These are phyloP conservation scores for Cyprinodon brontotheroides DNA, from an alignment of 2,113 vertebrate species.

Conservation along the genomic window DNA sequence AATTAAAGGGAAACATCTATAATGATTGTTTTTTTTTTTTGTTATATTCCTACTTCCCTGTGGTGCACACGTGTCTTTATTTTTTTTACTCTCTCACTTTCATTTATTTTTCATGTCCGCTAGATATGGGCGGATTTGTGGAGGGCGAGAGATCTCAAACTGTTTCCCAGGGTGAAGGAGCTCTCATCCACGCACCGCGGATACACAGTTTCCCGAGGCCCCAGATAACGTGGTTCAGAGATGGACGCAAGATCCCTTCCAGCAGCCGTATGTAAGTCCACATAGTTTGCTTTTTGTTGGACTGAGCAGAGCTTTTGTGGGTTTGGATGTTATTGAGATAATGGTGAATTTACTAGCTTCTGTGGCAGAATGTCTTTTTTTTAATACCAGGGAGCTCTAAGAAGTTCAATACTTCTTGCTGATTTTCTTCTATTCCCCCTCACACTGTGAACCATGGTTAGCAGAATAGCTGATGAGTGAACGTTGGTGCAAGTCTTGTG, in stretches of 20 bases:
- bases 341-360: conserved; percentile 15
- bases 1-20: conserved; percentile 20
- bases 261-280: conserved; percentile 94
- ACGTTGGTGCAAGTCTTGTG: conserved; percentile 47
- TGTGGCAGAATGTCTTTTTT: conserved; percentile 36
- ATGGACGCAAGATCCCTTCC: conserved; percentile 96
- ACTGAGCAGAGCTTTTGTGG: background rate
- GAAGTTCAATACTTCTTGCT: conserved; percentile 57
- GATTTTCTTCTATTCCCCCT: conserved; percentile 45
- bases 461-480: conserved; percentile 62
- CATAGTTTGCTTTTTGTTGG: background rate
- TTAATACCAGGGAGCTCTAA: conserved; percentile 33
- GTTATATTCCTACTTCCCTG: background rate
- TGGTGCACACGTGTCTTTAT: background rate
- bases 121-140: conserved; percentile 96
- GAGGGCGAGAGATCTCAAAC: conserved; percentile 85
- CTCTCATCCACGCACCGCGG: conserved; percentile 85
- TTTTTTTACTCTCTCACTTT: conserved; percentile 12
- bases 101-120: conserved; percentile 7
- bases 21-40: conserved; percentile 4
- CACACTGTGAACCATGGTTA: conserved; percentile 43
- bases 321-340: conserved; percentile 23
- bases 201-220: conserved; percentile 96
- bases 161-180: conserved; percentile 91
- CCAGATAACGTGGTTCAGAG: conserved; percentile 98